Conservation (phyloP, 2,113 vertebrate species). For the Pipa parva region DNA sequence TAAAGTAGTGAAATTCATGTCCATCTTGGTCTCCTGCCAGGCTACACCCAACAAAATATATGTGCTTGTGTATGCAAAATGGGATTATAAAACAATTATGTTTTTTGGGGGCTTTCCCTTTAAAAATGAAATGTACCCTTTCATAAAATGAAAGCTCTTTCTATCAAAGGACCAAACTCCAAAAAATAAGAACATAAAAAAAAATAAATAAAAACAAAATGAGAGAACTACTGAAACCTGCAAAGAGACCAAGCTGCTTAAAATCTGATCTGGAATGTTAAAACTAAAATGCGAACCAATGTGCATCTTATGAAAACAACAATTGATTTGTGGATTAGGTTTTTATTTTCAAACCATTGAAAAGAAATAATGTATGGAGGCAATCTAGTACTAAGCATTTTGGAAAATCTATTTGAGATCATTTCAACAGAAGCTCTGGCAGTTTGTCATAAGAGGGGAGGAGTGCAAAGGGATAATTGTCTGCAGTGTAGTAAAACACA, state of each 20-base stretch:
- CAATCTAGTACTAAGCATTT: conserved; percentile 99
- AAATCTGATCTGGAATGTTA: conserved; percentile 77
- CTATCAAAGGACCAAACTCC: no score
- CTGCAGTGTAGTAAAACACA: conserved; percentile 99
- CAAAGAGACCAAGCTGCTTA: conserved; percentile 72
- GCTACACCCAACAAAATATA: no score
- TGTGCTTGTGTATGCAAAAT: no score
- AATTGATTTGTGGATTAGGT: conserved; percentile 97
- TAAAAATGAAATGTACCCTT: no score
- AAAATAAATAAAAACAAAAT: no score
- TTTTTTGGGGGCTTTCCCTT: no score
- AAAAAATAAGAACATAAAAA: no score
- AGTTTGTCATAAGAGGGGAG: conserved; percentile 99
- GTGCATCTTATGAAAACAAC: conserved; percentile 77
- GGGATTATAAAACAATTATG: no score
- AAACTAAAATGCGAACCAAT: conserved; percentile 79
- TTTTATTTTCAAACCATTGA: conserved; percentile 95
- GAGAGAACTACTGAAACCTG: no score
- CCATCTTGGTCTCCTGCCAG: no score
- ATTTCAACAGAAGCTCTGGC: conserved; percentile 98
- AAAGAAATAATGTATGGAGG: conserved; percentile 99
- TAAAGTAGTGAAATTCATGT: no score
- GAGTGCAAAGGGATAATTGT: conserved; percentile 99
- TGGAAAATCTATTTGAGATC: conserved; percentile 99
- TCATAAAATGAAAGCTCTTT: no score